Conservation (phyloP, 2,888 invertebrate genomes). For the Hemaris fuciformis region DNA sequence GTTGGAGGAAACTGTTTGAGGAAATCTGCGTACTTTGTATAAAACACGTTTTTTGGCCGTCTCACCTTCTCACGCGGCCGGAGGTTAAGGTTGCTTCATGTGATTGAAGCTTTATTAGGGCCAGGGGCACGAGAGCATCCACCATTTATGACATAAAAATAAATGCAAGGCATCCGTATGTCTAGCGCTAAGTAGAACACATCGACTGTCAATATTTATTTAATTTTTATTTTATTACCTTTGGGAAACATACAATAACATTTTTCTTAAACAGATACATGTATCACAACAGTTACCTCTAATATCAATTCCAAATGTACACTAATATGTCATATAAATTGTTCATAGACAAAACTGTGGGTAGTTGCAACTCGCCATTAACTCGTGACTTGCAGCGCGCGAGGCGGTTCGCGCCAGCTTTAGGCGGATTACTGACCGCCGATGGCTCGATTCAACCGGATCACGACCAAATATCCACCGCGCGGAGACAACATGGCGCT, state of each 20-base stretch:
- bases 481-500: no score
- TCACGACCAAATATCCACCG: background rate
- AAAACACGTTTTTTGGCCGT: background rate
- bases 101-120: background rate
- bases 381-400: constrained; percentile 8
- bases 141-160: no score
- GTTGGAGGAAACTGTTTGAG: background rate
- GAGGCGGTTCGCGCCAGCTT: constrained; percentile 20
- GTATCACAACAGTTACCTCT: no score
- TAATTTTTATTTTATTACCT: no score
- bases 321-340: no score
- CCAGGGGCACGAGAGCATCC: background rate
- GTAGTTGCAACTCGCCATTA: background rate
- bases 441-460: constrained; percentile 26
- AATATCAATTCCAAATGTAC: no score
- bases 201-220: no score
- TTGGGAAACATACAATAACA: no score
- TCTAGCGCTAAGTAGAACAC: no score
- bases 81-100: no score
- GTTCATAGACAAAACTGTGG: background rate
- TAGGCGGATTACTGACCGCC: constrained; percentile 29
- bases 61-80: background rate
- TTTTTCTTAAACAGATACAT: no score
- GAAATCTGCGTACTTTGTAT: background rate
- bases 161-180: no score